These are phyloP conservation scores for Lasioglossum leucozonium DNA, from an alignment of 2,888 invertebrate species.

Conservation along the genomic window DNA sequence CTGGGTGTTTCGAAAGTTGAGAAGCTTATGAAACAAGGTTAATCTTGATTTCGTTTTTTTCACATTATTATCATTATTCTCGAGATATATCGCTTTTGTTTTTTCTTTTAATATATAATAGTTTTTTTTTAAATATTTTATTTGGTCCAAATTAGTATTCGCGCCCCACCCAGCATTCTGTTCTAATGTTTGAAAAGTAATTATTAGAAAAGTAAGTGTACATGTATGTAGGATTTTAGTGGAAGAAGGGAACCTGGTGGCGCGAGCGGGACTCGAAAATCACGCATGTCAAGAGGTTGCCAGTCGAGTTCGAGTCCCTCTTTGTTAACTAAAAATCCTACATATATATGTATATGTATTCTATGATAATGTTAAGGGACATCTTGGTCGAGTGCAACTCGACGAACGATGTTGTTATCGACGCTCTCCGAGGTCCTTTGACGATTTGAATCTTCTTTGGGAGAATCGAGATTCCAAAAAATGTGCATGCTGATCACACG, in stretches of 20 bases:
- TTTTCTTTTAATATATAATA: not conserved
- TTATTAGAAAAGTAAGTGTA: conserved; percentile 41
- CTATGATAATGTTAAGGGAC: conserved; percentile 33
- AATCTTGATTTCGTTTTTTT: not conserved
- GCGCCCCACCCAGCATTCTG: conserved; percentile 39
- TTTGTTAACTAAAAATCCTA: not conserved
- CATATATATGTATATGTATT: not conserved
- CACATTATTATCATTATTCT: not conserved
- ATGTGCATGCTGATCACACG: not conserved
- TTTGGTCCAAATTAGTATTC: not conserved
- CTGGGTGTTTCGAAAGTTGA: conserved; percentile 22
- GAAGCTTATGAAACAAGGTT: not conserved
- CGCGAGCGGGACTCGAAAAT: not conserved
- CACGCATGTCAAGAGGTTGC: too few species aligned
- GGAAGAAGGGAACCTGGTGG: not conserved
- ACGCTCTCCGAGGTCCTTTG: conserved; percentile 32
- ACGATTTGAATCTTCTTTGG: conserved; percentile 10
- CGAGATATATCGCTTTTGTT: not conserved
- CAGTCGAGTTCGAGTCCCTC: not conserved
- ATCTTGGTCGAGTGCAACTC: conserved; percentile 27
- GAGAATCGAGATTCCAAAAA: not conserved
- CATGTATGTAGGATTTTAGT: not conserved
- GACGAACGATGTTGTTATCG: conserved; percentile 22
- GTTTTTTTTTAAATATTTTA: not conserved
- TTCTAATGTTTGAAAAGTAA: conserved; percentile 38